Conservation (phyloP, 1,140 invertebrate genomes). For the Helicoverpa armigera region DNA sequence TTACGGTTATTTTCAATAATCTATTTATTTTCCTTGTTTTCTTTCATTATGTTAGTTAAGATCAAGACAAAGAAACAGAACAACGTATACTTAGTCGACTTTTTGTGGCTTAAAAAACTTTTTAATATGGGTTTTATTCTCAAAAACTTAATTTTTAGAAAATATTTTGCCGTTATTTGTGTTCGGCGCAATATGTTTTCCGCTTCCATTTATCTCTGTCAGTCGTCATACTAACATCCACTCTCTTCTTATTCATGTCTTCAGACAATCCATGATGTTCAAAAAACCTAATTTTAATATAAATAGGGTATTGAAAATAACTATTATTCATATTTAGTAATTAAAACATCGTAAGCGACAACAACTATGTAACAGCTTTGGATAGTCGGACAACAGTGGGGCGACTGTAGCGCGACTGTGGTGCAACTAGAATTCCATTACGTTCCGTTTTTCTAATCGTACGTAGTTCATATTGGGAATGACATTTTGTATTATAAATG, state of each 20-base stretch:
- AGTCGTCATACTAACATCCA: too few relatives aligned
- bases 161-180: too few relatives aligned
- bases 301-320: background rate
- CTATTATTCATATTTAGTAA: background rate
- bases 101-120: too few relatives aligned
- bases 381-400: background rate
- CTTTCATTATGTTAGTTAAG: too few relatives aligned
- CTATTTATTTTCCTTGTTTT: background rate
- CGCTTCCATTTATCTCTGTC: too few relatives aligned
- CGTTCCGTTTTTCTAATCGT: background rate
- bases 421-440: background rate
- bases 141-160: too few relatives aligned
- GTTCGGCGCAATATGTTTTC: too few relatives aligned
- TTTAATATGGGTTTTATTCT: too few relatives aligned
- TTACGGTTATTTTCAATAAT: background rate
- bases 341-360: slow-evolving; percentile 3
- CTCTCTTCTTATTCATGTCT: background rate
- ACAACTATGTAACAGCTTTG: slow-evolving; percentile 32
- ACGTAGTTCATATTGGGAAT: background rate
- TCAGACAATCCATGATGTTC: too few relatives aligned
- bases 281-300: too few relatives aligned
- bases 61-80: too few relatives aligned
- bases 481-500: background rate
- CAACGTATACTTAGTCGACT: too few relatives aligned
- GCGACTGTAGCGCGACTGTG: background rate